Evolutionary conservation across 1,140 invertebrate species (phyloP).

Genomic region (Diabrotica virgifera): DNA sequence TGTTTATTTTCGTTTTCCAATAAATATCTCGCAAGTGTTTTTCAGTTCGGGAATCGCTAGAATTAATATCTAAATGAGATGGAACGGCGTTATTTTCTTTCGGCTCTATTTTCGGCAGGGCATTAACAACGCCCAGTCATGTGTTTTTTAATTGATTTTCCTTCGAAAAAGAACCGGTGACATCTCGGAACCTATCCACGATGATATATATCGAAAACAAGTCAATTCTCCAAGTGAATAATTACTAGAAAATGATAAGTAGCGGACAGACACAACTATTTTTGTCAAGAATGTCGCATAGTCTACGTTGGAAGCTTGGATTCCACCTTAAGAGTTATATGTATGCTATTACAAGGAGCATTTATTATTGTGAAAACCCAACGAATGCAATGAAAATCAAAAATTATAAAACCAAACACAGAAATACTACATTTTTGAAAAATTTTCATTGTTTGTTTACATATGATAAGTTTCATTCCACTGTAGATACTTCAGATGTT

Average conservation of each 20-base stretch:
- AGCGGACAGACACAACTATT: not conserved
- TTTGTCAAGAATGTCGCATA: not conserved
- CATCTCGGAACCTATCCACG: not conserved
- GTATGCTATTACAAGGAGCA: too few species aligned
- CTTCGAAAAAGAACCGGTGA: slow-evolving; percentile 5
- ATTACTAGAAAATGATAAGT: slow-evolving; percentile 3
- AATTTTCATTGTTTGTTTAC: too few species aligned
- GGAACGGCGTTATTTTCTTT: slow-evolving; percentile 20
- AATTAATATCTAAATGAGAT: slow-evolving; percentile 19
- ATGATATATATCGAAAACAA: slow-evolving; percentile 1
- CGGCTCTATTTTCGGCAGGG: slow-evolving; percentile 13
- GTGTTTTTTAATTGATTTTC: slow-evolving; percentile 19
- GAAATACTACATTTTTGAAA: too few species aligned
- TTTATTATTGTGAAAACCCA: too few species aligned
- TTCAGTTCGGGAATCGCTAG: slow-evolving; percentile 15
- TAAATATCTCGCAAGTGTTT: slow-evolving; percentile 18
- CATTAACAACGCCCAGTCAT: slow-evolving; percentile 14
- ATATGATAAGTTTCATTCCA: too few species aligned
- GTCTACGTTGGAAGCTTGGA: not conserved
- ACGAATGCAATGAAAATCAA: too few species aligned
- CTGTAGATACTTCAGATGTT: too few species aligned
- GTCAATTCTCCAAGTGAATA: not conserved
- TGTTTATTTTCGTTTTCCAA: slow-evolving; percentile 25
- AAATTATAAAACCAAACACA: too few species aligned
- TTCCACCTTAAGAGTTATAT: too few species aligned